A percentile compares a stretch with the other conserved stretches of the same genome.
These are phyloP conservation scores for Paracentrotus lividus DNA, from an alignment of 53 echinoderm and acorn worm genomes.

Conservation along the genomic window DNA sequence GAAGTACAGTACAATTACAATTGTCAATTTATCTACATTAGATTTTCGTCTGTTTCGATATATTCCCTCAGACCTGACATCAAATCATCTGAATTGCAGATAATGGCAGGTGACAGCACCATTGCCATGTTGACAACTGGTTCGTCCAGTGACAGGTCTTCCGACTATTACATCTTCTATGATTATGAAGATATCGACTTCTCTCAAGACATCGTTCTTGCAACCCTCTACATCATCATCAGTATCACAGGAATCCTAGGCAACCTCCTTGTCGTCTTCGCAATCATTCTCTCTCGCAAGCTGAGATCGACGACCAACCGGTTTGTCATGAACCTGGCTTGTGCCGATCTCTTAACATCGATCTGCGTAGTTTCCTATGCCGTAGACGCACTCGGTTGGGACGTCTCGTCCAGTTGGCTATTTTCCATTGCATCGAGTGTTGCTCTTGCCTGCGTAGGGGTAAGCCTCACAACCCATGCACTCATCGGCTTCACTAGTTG, in stretches of 20 bases:
- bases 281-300: slow-evolving; percentile 76
- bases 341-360: slow-evolving; percentile 72
- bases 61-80: no score
- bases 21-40: no score
- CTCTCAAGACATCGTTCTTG: slow-evolving; percentile 62
- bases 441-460: slow-evolving; percentile 65
- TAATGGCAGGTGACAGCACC: neutral
- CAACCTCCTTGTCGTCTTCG: slow-evolving; percentile 76
- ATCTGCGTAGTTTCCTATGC: neutral
- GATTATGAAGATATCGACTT: neutral
- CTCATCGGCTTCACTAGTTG: slow-evolving; percentile 78
- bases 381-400: slow-evolving; percentile 33
- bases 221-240: slow-evolving; percentile 59
- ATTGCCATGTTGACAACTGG: neutral
- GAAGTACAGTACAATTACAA: no score
- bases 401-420: slow-evolving; percentile 74
- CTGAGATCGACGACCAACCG: slow-evolving; percentile 77
- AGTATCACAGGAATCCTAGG: slow-evolving; percentile 64
- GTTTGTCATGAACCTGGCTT: slow-evolving; percentile 78
- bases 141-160: neutral
- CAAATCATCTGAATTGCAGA: no score
- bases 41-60: no score
- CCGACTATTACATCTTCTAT: neutral
- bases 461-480: slow-evolving; percentile 80
- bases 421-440: neutral